Evolutionary conservation across 2,113 vertebrate genomes (phyloP), one percentile per base, ranked within the genome.

Genomic region (Aplodontia rufa): DNA sequence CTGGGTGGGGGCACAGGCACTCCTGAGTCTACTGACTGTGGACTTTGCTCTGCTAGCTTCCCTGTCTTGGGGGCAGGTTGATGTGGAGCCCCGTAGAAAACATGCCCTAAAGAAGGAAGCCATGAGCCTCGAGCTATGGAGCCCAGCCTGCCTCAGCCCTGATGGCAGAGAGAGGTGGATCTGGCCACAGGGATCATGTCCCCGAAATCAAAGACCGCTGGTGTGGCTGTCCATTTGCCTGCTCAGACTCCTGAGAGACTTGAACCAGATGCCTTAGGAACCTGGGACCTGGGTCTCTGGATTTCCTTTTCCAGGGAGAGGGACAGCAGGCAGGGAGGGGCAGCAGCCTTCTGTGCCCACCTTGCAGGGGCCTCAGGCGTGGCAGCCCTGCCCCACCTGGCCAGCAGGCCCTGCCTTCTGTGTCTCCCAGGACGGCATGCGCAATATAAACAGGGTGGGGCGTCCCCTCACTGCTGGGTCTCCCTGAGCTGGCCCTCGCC

Each of bases 341-440:
- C 51, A 51, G 51, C n/a, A n/a, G n/a, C n/a, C n/a, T n/a, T n/a
- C n/a, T n/a, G n/a, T n/a, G n/a, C n/a, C n/a, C n/a, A n/a, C n/a
- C n/a, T n/a, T n/a, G n/a, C n/a, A n/a, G n/a, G n/a, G n/a, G n/a
- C n/a, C n/a, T n/a, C n/a, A n/a, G n/a, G n/a, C n/a, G n/a, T n/a
- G n/a, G n/a, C n/a, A 19, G 42, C 22, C 58, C 55, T 40, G 30
- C 24, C 26, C 37, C 12, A 0, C 4, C 78, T 42, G 6, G 0
- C 28, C 30, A 8, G 0, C 0, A 2, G 8, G 40, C 0, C 0
- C 30, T 35, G n/a, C 76, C 30, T 30, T 30, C 58, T 72, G n/a
- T 74, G 55, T 40, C 32, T 24, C 68, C 4, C n/a, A n/a, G n/a
- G n/a, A n/a, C n/a, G n/a, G n/a, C n/a, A n/a, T n/a, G n/a, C n/a